phyloP scores from a whole-genome alignment of 2,888 invertebrate genomes.

The Dicycla oo region DNA sequence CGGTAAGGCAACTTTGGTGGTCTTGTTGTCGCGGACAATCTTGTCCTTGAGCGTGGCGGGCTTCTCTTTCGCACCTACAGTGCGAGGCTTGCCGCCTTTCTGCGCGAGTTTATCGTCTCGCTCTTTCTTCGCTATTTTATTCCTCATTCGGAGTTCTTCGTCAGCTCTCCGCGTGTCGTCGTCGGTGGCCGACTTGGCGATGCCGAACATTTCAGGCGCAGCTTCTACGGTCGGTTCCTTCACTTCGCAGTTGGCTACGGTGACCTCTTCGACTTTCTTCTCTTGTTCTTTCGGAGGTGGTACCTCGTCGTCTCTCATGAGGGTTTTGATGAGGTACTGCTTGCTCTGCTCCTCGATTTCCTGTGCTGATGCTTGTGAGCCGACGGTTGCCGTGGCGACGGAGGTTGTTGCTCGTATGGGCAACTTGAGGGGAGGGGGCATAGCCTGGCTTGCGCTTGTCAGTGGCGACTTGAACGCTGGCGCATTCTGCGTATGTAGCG shows the following conservation, averaged over 20 bases:
- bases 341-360: slow-evolving; percentile 92
- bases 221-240: slow-evolving; percentile 81
- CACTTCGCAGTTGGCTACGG: slow-evolving; percentile 83
- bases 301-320: slow-evolving; percentile 96
- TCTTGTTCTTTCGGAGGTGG: slow-evolving; percentile 92
- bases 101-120: slow-evolving; percentile 81
- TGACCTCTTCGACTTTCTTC: slow-evolving; percentile 89
- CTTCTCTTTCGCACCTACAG: slow-evolving; percentile 83
- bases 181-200: slow-evolving; percentile 82
- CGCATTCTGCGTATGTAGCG: slow-evolving; percentile 21
- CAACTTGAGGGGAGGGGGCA: slow-evolving; percentile 83
- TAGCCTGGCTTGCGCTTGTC: slow-evolving; percentile 64
- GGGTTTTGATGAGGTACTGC: slow-evolving; percentile 97
- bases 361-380: slow-evolving; percentile 87
- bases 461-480: slow-evolving; percentile 39
- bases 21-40: slow-evolving; percentile 82
- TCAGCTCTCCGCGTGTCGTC: slow-evolving; percentile 75
- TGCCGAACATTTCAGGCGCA: slow-evolving; percentile 90
- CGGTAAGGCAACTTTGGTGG: slow-evolving; percentile 84
- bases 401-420: slow-evolving; percentile 78
- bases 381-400: slow-evolving; percentile 85
- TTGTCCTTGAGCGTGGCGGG: slow-evolving; percentile 84
- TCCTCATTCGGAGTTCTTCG: slow-evolving; percentile 76
- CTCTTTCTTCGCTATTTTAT: slow-evolving; percentile 72
- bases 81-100: slow-evolving; percentile 84